These are phyloP conservation scores for Silurus lanzhouensis DNA, from an alignment of 2,797 vertebrate genomes.

Conservation along the genomic window DNA sequence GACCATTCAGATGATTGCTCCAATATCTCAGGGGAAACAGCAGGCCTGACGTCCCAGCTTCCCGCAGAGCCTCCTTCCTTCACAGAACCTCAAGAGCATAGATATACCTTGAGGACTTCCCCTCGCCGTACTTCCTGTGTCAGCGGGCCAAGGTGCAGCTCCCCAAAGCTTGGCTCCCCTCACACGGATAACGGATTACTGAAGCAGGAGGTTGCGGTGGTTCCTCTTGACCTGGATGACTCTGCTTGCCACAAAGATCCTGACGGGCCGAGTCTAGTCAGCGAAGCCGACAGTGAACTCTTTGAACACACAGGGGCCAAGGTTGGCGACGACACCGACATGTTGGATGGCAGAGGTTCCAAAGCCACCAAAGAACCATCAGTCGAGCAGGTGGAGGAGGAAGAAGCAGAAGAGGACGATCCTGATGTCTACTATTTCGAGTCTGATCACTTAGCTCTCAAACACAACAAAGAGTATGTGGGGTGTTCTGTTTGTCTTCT, in stretches of 20 bases:
- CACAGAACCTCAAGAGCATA: constrained; percentile 92
- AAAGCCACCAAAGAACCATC: constrained; percentile 83
- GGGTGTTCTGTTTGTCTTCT: constrained; percentile 50
- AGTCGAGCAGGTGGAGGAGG: constrained; percentile 69
- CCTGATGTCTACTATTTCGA: constrained; percentile 99
- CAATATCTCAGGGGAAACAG: constrained; percentile 85
- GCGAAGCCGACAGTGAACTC: constrained; percentile 61
- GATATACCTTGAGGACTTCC: constrained; percentile 94
- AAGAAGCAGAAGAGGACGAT: constrained; percentile 92
- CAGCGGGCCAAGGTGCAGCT: constrained; percentile 75
- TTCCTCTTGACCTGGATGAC: constrained; percentile 59
- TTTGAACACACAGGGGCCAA: constrained; percentile 71
- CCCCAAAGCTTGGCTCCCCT: constrained; percentile 84
- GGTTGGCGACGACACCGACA: constrained; percentile 68
- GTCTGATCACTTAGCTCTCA: constrained; percentile 99
- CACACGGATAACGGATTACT: constrained; percentile 85
- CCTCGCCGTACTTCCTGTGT: constrained; percentile 83
- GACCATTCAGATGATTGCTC: constrained; percentile 65
- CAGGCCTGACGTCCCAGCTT: constrained; percentile 62
- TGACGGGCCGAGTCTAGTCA: constrained; percentile 55
- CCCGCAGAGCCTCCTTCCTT: constrained; percentile 79
- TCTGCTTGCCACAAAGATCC: constrained; percentile 60
- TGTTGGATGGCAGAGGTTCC: constrained; percentile 65
- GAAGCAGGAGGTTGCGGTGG: constrained; percentile 79
- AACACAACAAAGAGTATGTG: constrained; percentile 99